These are phyloP conservation scores for Sesia bembeciformis DNA, from an alignment of 2,888 invertebrate species.

Conservation along the genomic window DNA sequence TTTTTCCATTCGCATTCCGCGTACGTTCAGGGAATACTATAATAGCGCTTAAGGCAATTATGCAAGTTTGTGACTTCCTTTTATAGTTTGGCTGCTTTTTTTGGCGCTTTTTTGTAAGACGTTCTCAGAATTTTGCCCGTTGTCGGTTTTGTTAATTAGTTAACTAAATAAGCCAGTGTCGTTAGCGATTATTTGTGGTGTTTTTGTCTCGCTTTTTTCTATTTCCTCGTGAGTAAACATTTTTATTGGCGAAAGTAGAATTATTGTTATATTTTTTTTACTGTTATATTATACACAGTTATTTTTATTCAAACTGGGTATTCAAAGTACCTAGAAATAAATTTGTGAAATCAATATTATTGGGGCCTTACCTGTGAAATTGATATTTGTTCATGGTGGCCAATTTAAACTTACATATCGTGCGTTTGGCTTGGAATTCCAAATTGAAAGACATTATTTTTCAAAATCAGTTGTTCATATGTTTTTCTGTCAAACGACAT, in stretches of 20 bases:
- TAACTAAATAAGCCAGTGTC: constrained; percentile 13
- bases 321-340: too few species aligned
- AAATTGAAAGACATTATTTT: too few species aligned
- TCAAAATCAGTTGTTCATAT: too few species aligned
- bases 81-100: constrained; percentile 4
- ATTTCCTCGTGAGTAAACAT: neutral
- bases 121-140: constrained; percentile 12
- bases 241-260: neutral
- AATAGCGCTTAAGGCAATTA: constrained; percentile 20
- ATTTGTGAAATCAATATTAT: too few species aligned
- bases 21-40: constrained; percentile 15
- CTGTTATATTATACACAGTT: too few species aligned
- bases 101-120: constrained; percentile 9
- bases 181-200: constrained; percentile 7
- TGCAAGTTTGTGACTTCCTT: constrained; percentile 23
- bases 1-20: constrained; percentile 16
- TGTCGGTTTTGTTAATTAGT: constrained; percentile 17
- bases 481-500: too few species aligned
- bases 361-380: too few species aligned
- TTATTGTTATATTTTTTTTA: too few species aligned
- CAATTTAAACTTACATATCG: too few species aligned
- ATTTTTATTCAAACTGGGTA: too few species aligned
- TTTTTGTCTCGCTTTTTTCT: neutral
- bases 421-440: too few species aligned
- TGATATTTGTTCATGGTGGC: too few species aligned